Conservation (phyloP, 2,113 vertebrate genomes). For the Cryptomyrus ogoouensis region DNA sequence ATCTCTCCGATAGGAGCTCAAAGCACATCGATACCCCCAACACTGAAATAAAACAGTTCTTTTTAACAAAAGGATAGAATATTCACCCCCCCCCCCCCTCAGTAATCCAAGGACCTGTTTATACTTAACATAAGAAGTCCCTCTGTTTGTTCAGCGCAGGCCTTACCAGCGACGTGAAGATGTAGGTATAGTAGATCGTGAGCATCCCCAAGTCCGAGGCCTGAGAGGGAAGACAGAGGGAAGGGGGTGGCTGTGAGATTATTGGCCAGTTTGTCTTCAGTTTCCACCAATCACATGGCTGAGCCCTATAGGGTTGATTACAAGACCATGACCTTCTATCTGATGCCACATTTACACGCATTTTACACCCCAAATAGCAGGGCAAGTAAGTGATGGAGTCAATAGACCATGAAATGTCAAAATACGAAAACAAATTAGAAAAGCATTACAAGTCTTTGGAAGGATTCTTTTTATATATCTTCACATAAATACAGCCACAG, state of each 20-base stretch:
- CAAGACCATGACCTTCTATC: neutral
- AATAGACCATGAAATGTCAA: neutral
- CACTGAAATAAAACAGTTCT: neutral
- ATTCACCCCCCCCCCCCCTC: neutral
- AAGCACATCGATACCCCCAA: neutral
- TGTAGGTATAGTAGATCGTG: constrained; percentile 95
- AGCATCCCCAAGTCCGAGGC: constrained; percentile 96
- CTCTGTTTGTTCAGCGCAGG: constrained; percentile 39
- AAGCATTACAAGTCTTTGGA: neutral
- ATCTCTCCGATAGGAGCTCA: neutral
- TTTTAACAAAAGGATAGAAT: neutral
- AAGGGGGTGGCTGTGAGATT: neutral
- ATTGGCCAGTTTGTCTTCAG: neutral
- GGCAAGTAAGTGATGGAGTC: neutral
- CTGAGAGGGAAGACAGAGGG: constrained; percentile 57
- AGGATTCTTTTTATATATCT: neutral
- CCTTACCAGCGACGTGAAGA: constrained; percentile 98
- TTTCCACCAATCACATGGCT: neutral
- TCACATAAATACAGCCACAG: neutral
- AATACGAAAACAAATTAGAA: neutral
- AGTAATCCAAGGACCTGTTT: neutral
- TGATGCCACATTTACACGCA: neutral
- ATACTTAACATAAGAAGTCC: constrained; percentile 48
- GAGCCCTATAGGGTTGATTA: neutral
- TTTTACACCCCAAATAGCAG: neutral